A percentile compares a stretch with the other conserved stretches of the same genome.
Conservation (phyloP, 2,797 vertebrate genomes). For the Pristis pectinata region DNA sequence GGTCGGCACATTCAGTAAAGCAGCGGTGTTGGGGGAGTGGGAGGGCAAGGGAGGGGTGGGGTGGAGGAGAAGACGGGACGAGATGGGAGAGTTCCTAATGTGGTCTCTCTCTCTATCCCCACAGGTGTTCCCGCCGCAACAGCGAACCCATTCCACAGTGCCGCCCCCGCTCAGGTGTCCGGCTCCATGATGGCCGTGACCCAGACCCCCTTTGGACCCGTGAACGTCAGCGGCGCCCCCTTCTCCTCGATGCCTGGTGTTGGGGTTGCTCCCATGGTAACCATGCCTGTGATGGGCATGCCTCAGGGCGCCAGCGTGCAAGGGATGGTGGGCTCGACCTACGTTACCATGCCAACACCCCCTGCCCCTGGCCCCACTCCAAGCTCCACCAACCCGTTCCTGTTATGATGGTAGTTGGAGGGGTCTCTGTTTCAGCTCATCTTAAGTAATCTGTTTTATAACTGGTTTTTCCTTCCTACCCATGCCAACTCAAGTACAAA, state of each 20-base stretch:
- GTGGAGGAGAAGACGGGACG: neutral
- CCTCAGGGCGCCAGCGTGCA: neutral
- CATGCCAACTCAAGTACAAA: neutral
- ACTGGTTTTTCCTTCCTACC: neutral
- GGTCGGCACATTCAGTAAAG: no score
- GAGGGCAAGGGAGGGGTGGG: no score
- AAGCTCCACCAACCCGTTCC: conserved; percentile 22
- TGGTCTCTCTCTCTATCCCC: neutral
- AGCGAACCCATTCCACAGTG: neutral
- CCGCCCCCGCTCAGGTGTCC: neutral
- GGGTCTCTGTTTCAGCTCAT: neutral
- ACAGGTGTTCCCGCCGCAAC: neutral
- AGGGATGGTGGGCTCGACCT: neutral
- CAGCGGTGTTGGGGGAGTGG: neutral
- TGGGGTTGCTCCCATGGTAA: neutral
- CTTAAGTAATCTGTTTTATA: conserved; percentile 16
- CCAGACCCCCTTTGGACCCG: conserved; percentile 4
- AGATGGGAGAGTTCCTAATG: neutral
- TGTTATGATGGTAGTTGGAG: neutral
- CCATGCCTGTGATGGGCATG: neutral
- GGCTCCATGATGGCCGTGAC: conserved; percentile 27
- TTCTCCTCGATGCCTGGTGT: neutral
- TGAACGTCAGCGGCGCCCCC: neutral
- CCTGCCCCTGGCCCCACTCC: neutral
- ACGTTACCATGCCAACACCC: neutral